Conservation (phyloP, 2,797 vertebrate genomes). For the Chloroceryle amazona region DNA sequence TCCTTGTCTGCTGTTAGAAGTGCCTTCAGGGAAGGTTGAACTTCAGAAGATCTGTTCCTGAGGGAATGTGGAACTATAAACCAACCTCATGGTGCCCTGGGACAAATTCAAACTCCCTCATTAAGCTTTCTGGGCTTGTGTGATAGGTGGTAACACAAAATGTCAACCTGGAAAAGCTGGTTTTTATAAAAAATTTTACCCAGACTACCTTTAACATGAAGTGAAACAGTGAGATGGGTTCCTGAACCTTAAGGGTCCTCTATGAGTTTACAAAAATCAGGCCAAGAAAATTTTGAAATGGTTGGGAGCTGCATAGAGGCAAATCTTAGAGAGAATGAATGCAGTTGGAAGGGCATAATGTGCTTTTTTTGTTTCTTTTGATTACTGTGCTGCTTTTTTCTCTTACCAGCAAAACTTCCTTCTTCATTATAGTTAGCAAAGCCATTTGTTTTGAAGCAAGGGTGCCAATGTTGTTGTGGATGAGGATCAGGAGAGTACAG, state of each 20-base stretch:
- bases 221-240: background rate
- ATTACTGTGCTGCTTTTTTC: background rate
- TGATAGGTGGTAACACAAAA: background rate
- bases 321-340: background rate
- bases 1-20: conserved; percentile 5
- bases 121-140: conserved; percentile 10
- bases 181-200: background rate
- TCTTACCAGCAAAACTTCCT: background rate
- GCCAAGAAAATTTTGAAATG: background rate
- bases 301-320: background rate
- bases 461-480: background rate
- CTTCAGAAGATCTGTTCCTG: background rate
- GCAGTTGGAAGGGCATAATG: background rate
- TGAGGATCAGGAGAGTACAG: background rate
- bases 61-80: conserved; percentile 8
- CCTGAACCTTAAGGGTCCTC: background rate
- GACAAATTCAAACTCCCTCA: background rate
- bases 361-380: background rate
- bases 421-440: background rate
- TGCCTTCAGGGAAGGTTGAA: background rate
- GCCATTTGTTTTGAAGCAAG: background rate
- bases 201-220: background rate
- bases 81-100: background rate
- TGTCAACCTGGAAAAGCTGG: background rate
- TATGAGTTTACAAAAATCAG: conserved; percentile 7